Conservation (phyloP, 2,888 invertebrate genomes). For the Blera fallax region DNA sequence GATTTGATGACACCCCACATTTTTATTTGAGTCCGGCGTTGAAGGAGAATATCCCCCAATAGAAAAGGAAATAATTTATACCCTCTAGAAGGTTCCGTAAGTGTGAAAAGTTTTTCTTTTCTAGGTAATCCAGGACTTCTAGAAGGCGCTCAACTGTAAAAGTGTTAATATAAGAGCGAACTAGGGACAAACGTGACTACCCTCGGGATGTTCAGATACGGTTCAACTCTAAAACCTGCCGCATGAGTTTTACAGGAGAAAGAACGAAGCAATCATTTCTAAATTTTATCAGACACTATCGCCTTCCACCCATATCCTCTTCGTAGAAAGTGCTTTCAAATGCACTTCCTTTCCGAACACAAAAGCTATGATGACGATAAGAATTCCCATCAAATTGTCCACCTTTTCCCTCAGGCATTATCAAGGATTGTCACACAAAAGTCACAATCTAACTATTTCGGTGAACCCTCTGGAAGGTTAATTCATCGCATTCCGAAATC, state of each 20-base stretch:
- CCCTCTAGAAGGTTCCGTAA: too few species aligned
- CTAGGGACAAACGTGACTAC: too few species aligned
- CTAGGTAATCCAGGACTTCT: too few species aligned
- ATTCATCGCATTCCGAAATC: conserved; percentile 49
- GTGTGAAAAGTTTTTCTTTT: too few species aligned
- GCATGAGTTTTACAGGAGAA: neutral
- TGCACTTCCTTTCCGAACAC: conserved; percentile 6
- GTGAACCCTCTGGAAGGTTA: conserved; percentile 52
- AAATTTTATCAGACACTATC: neutral
- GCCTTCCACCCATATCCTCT: neutral
- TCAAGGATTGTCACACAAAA: conserved; percentile 1
- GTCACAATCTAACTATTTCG: conserved; percentile 29
- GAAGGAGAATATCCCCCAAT: too few species aligned
- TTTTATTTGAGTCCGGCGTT: too few species aligned
- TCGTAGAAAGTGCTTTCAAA: neutral
- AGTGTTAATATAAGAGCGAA: too few species aligned
- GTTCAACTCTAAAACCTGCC: neutral
- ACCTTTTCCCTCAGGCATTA: neutral
- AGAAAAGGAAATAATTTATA: too few species aligned
- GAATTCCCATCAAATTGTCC: conserved; percentile 22
- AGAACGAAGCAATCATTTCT: neutral
- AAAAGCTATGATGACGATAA: conserved; percentile 2
- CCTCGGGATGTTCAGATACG: too few species aligned
- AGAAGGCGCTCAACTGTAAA: too few species aligned
- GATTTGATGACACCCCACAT: too few species aligned